Evolutionary conservation across 2,113 vertebrate genomes (phyloP).

Genomic region (Engraulis encrasicolus): DNA sequence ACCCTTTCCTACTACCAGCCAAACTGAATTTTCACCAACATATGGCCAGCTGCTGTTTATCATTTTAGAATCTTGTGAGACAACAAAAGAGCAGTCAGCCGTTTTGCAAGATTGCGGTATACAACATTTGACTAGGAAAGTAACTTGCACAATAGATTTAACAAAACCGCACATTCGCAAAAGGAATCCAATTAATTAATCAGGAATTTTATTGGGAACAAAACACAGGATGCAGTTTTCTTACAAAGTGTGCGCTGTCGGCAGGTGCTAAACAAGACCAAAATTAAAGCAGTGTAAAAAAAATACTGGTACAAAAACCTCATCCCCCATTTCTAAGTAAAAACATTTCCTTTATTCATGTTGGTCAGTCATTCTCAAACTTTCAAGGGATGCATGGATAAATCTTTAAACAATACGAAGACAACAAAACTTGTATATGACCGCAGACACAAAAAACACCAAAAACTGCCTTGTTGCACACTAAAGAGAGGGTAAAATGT

Average conservation of each 20-base stretch:
- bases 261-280: constrained; percentile 44
- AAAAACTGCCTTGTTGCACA: not conserved
- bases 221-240: constrained; percentile 42
- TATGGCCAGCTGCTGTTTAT: no score
- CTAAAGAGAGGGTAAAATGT: constrained; percentile 7
- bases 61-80: no score
- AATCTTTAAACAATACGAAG: constrained; percentile 17
- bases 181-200: not conserved
- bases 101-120: no score
- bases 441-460: constrained; percentile 15
- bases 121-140: no score
- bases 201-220: constrained; percentile 45
- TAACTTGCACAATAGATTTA: no score
- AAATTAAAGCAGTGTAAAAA: constrained; percentile 48
- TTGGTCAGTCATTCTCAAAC: constrained; percentile 37
- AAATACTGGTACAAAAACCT: constrained; percentile 60
- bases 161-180: not conserved
- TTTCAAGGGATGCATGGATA: constrained; percentile 3
- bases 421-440: constrained; percentile 15
- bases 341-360: constrained; percentile 47
- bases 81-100: no score
- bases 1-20: no score
- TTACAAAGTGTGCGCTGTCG: constrained; percentile 40
- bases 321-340: constrained; percentile 45
- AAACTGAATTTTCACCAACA: no score